A percentile compares a stretch with the other conserved stretches of the same genome.
These are phyloP conservation scores for Ophiothrix spiculata DNA, from an alignment of 35 echinoderm and acorn worm species.

Conservation along the genomic window DNA sequence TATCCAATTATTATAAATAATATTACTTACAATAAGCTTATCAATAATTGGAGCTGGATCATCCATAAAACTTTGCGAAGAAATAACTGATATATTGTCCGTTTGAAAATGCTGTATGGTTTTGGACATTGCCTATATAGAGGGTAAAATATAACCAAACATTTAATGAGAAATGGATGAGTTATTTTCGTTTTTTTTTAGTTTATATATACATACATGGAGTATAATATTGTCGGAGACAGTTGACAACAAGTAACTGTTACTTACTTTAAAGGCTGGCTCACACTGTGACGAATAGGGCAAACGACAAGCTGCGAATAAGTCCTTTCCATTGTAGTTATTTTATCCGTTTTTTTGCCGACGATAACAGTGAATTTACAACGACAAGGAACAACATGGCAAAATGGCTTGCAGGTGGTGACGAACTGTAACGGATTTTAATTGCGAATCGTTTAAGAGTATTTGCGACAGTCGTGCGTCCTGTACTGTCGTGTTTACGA, in stretches of 20 bases:
- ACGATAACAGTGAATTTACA: too few relatives aligned
- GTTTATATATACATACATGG: background rate
- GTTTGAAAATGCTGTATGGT: conserved; percentile 61
- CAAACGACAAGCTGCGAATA: background rate
- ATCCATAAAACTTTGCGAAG: conserved; percentile 64
- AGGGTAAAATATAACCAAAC: background rate
- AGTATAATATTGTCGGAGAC: background rate
- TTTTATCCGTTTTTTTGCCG: too few relatives aligned
- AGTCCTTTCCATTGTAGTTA: too few relatives aligned
- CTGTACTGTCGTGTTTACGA: too few relatives aligned
- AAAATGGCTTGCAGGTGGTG: too few relatives aligned
- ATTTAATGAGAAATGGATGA: background rate
- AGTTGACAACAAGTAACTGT: background rate
- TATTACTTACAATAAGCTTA: conserved; percentile 54
- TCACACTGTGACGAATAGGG: background rate
- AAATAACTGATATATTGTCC: conserved; percentile 63
- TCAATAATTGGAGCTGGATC: conserved; percentile 71
- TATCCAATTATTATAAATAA: background rate
- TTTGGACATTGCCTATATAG: conserved; percentile 45
- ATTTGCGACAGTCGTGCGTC: too few relatives aligned
- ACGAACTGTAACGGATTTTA: too few relatives aligned
- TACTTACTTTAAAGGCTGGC: background rate
- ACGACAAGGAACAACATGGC: too few relatives aligned
- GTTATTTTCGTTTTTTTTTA: background rate
- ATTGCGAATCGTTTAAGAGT: too few relatives aligned